Percentiles rank a stretch among this genome's conserved stretches.
Conservation (phyloP, 2,797 vertebrate species). For the Sebastes minor region DNA sequence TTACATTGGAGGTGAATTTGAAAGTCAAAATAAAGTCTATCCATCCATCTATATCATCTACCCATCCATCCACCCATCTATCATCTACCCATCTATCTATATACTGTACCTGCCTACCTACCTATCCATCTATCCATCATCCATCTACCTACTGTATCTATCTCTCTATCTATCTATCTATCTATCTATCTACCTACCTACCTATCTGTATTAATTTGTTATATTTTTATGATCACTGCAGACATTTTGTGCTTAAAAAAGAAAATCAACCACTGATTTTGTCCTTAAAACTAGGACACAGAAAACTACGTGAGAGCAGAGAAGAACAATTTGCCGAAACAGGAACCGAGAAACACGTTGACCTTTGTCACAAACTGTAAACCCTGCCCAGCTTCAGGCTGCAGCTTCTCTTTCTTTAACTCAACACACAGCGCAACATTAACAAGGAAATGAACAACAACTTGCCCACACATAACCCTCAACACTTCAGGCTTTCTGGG, state of each 20-base stretch:
- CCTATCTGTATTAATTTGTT: neutral
- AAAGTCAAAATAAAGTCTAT: neutral
- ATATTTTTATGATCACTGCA: neutral
- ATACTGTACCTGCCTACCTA: no score
- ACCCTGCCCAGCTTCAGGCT: neutral
- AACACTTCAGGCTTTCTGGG: neutral
- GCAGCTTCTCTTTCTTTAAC: constrained; percentile 23
- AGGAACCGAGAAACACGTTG: constrained; percentile 37
- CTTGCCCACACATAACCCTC: neutral
- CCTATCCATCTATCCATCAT: no score
- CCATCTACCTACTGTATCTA: no score
- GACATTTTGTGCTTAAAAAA: neutral
- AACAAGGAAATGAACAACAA: neutral
- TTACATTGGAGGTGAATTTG: neutral
- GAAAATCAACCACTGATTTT: neutral
- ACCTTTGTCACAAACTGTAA: constrained; percentile 18
- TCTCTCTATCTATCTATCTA: no score
- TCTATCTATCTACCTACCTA: rapidly evolving
- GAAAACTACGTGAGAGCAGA: neutral
- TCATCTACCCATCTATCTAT: no score
- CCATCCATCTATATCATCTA: no score
- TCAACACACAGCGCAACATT: neutral
- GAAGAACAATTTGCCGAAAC: constrained; percentile 10
- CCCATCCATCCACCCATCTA: no score
- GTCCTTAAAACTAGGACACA: neutral